phyloP scores from a whole-genome alignment of 2,797 vertebrate species.

The Lacerta agilis region DNA sequence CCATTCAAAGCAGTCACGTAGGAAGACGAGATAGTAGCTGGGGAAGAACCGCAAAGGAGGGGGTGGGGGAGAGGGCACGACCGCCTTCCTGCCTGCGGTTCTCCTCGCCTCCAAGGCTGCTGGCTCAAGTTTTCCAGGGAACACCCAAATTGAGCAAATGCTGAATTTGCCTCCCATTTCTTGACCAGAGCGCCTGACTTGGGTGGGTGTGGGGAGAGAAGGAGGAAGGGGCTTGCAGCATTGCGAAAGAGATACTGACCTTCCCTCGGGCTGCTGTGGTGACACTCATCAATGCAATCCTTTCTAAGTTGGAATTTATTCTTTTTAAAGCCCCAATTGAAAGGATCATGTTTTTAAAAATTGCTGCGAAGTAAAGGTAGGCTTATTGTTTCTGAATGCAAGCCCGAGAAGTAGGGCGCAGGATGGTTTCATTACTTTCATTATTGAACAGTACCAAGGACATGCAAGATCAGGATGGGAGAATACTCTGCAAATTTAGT shows the following conservation, averaged over 20 bases:
- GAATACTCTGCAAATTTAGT: neutral
- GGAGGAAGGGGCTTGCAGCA: neutral
- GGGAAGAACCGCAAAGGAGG: too few relatives aligned
- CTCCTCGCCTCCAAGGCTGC: neutral
- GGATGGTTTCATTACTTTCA: too few relatives aligned
- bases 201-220: neutral
- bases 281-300: neutral
- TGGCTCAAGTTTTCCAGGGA: neutral
- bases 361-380: neutral
- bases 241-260: neutral
- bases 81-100: neutral
- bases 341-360: neutral
- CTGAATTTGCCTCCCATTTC: neutral
- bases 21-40: neutral
- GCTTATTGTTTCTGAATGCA: neutral
- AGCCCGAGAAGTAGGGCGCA: neutral
- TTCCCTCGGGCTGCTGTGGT: neutral
- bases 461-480: neutral
- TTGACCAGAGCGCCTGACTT: neutral
- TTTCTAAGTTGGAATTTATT: neutral
- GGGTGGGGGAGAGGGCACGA: neutral
- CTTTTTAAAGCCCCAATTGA: neutral
- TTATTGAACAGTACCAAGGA: neutral
- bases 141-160: neutral
- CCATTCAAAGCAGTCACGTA: neutral